These are phyloP conservation scores for Atlantisia rogersi DNA, from an alignment of 2,113 vertebrate species.

Conservation along the genomic window DNA sequence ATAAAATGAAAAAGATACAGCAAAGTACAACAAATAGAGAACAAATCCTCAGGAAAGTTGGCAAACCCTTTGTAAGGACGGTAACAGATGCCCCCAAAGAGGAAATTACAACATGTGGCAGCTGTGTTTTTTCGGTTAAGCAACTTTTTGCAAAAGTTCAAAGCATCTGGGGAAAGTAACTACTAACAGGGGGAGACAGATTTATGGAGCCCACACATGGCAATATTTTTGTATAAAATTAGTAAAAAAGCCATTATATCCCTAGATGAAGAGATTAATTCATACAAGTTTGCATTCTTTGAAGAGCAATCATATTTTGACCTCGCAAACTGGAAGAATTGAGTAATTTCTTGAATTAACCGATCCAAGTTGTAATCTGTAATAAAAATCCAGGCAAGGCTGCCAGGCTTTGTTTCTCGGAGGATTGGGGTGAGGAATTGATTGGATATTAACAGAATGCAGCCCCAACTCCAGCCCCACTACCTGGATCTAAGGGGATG, in stretches of 20 bases:
- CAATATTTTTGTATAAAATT: conserved; percentile 81
- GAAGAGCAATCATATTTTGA: conserved; percentile 73
- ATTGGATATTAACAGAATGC: conserved; percentile 46
- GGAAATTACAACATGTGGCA: conserved; percentile 79
- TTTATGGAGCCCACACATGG: conserved; percentile 82
- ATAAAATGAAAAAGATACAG: neutral
- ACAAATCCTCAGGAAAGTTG: conserved; percentile 11
- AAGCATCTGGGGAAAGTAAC: conserved; percentile 77
- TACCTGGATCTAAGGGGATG: neutral
- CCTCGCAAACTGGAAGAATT: conserved; percentile 67
- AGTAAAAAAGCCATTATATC: conserved; percentile 78
- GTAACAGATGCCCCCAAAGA: conserved; percentile 70
- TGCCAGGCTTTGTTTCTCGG: conserved; percentile 53
- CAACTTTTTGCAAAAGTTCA: conserved; percentile 75
- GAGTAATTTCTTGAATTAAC: conserved; percentile 78
- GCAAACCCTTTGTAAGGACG: conserved; percentile 1
- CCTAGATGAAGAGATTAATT: conserved; percentile 73
- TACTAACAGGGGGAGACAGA: conserved; percentile 75
- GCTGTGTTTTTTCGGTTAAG: conserved; percentile 69
- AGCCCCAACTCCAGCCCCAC: neutral
- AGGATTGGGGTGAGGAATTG: conserved; percentile 46
- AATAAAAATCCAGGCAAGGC: conserved; percentile 41
- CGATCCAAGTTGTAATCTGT: conserved; percentile 65
- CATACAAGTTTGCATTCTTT: conserved; percentile 70
- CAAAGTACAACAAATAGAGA: neutral